A percentile compares a stretch with the other conserved stretches of the same genome.
These are phyloP conservation scores for Carcinoscorpius rotundicauda DNA, from an alignment of 1,140 invertebrate genomes.

Conservation along the genomic window DNA sequence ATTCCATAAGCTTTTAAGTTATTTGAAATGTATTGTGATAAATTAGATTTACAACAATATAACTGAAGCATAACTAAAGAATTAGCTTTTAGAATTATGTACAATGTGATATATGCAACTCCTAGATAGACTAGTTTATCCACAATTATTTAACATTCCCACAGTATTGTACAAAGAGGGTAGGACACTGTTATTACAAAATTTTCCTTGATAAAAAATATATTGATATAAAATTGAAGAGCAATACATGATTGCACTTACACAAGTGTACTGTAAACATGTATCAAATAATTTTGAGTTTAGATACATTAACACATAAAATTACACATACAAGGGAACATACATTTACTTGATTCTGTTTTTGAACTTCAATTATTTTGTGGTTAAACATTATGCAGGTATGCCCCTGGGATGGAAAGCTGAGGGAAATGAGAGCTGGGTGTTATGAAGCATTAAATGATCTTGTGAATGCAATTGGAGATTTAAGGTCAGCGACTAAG, in stretches of 20 bases:
- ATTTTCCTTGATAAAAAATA: too few relatives aligned
- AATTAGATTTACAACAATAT: too few relatives aligned
- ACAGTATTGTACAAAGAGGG: too few relatives aligned
- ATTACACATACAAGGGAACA: background rate
- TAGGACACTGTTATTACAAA: too few relatives aligned
- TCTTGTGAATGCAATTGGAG: slow-evolving; percentile 71
- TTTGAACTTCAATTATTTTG: background rate
- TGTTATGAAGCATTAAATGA: slow-evolving; percentile 70
- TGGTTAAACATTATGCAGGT: slow-evolving; percentile 29
- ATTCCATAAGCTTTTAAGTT: too few relatives aligned
- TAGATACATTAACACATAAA: background rate
- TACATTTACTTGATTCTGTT: background rate
- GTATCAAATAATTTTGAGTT: background rate
- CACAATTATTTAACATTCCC: too few relatives aligned
- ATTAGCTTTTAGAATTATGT: too few relatives aligned
- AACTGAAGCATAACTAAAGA: too few relatives aligned
- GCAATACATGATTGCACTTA: background rate
- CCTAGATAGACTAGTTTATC: too few relatives aligned
- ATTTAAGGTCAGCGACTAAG: slow-evolving; percentile 80
- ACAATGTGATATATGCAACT: too few relatives aligned
- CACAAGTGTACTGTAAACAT: background rate
- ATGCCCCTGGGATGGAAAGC: slow-evolving; percentile 73
- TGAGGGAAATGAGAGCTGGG: slow-evolving; percentile 75
- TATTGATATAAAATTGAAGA: too few relatives aligned
- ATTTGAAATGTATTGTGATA: too few relatives aligned